Conservation (phyloP, 2,797 vertebrate genomes). For the Pogonophryne albipinna region DNA sequence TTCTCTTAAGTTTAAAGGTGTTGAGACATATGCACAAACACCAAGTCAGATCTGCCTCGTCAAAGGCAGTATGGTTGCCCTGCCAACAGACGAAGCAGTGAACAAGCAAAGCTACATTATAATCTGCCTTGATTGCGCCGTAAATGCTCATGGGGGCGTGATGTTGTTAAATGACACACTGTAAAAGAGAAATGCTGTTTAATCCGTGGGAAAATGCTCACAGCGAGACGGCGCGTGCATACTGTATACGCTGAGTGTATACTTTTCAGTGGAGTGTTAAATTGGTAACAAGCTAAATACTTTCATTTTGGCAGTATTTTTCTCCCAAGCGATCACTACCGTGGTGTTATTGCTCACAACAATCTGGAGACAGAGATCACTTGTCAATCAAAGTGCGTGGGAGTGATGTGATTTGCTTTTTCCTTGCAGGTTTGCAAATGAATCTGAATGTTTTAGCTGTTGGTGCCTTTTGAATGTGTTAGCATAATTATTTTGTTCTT, state of each 20-base stretch:
- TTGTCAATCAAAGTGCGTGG: conserved; percentile 76
- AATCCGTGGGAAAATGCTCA: conserved; percentile 27
- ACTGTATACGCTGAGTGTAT: conserved; percentile 1
- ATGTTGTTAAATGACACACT: conserved; percentile 49
- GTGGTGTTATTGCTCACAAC: conserved; percentile 40
- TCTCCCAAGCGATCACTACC: conserved; percentile 7
- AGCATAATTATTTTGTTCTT: conserved; percentile 17
- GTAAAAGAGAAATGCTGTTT: conserved; percentile 56
- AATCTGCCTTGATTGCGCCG: conserved; percentile 58
- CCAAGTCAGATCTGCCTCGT: conserved; percentile 57
- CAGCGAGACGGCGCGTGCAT: not conserved
- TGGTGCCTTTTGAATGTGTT: conserved; percentile 31
- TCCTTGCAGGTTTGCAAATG: conserved; percentile 23
- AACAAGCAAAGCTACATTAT: conserved; percentile 69
- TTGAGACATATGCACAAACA: conserved; percentile 14
- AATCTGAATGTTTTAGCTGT: conserved; percentile 18
- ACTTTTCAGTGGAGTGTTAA: conserved; percentile 12
- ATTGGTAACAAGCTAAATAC: conserved; percentile 12
- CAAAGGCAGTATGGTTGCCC: conserved; percentile 75
- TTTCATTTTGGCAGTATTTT: conserved; percentile 44
- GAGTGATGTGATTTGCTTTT: conserved; percentile 44
- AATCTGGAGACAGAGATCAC: conserved; percentile 32
- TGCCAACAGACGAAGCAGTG: conserved; percentile 76
- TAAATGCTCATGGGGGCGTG: conserved; percentile 57
- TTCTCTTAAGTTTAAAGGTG: conserved; percentile 18